Evolutionary conservation across 2,113 vertebrate genomes (phyloP).

Genomic region (Tetrao urogallus): DNA sequence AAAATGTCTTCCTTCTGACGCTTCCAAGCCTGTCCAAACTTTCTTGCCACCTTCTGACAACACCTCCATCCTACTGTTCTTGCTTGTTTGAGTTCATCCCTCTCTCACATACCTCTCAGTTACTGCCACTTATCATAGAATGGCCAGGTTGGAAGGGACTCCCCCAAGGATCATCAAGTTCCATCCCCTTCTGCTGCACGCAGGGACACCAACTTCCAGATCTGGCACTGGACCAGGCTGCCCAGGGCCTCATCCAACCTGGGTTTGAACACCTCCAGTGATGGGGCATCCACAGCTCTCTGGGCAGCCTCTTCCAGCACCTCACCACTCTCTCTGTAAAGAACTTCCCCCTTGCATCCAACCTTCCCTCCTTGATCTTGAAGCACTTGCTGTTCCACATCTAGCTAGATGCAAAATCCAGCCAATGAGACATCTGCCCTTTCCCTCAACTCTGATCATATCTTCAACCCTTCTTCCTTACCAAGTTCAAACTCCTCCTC

Average conservation of each 20-base stretch:
- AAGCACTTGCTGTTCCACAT: background rate
- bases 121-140: background rate
- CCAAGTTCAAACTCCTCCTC: conserved; percentile 23
- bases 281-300: too few species aligned
- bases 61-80: background rate
- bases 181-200: too few species aligned
- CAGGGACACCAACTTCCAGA: too few species aligned
- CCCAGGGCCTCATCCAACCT: too few species aligned
- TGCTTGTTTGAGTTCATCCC: background rate
- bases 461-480: background rate
- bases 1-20: background rate
- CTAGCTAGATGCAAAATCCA: background rate
- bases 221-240: too few species aligned
- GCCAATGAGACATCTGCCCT: background rate
- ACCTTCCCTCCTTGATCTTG: too few species aligned
- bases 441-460: conserved; percentile 21
- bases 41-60: background rate
- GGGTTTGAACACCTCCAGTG: too few species aligned
- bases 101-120: background rate
- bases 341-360: too few species aligned
- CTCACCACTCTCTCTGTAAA: too few species aligned
- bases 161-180: too few species aligned
- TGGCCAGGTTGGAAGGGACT: too few species aligned
- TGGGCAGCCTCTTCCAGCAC: too few species aligned
- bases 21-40: background rate